Evolutionary conservation across 2,113 vertebrate species (phyloP).

Genomic region (Cephalopterus ornatus): DNA sequence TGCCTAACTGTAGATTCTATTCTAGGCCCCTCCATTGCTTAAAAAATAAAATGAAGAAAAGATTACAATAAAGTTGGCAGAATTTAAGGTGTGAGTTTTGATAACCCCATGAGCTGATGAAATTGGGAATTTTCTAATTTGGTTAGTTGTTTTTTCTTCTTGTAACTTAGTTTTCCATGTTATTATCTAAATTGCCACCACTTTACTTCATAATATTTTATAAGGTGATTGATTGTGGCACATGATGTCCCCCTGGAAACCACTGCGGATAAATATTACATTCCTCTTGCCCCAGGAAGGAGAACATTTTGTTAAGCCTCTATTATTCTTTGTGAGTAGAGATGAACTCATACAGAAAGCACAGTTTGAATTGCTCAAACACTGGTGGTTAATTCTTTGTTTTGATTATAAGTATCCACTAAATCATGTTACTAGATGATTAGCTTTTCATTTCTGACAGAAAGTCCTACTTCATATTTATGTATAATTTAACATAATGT

Average conservation of each 20-base stretch:
- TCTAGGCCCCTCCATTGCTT: background rate
- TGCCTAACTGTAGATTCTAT: background rate
- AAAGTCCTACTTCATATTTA: background rate
- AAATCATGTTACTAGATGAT: constrained; percentile 3
- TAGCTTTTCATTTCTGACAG: background rate
- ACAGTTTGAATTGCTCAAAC: background rate
- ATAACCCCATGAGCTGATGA: background rate
- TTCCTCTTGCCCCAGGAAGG: constrained; percentile 4
- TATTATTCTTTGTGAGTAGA: background rate
- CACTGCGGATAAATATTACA: background rate
- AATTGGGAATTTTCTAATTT: background rate
- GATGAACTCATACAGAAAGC: background rate
- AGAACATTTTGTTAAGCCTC: constrained; percentile 31
- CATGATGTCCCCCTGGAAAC: background rate
- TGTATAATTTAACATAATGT: background rate
- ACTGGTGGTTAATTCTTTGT: background rate
- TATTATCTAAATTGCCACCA: constrained; percentile 1
- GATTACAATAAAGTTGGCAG: background rate
- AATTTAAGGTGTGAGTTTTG: background rate
- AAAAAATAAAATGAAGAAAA: background rate
- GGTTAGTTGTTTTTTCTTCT: background rate
- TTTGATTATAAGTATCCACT: constrained; percentile 12
- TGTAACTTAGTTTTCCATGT: background rate
- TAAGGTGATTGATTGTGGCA: background rate
- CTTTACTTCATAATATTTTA: constrained; percentile 12